These are phyloP conservation scores for Solen grandis DNA, from an alignment of 1,140 invertebrate genomes.

Conservation along the genomic window DNA sequence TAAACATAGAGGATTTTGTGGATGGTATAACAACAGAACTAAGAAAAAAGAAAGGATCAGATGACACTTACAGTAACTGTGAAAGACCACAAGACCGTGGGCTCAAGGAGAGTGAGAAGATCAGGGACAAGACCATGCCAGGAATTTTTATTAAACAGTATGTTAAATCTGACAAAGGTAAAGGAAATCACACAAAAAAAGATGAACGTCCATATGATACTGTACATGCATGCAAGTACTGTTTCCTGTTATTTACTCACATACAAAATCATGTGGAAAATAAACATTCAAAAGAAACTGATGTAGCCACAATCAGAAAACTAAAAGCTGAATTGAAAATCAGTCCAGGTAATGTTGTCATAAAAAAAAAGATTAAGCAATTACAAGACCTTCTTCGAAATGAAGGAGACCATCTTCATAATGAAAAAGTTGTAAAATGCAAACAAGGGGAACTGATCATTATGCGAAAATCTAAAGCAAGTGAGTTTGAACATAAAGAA, in stretches of 20 bases:
- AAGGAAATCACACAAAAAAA: slow-evolving; percentile 9
- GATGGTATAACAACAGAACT: too few species aligned
- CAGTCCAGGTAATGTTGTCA: neutral
- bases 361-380: slow-evolving; percentile 2
- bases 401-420: slow-evolving; percentile 19
- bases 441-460: slow-evolving; percentile 1
- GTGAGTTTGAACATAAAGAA: neutral
- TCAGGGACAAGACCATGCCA: neutral
- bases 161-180: neutral
- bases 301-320: neutral
- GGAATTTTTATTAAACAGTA: neutral
- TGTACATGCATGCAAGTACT: slow-evolving; percentile 8
- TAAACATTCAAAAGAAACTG: neutral
- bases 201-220: slow-evolving; percentile 21
- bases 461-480: neutral
- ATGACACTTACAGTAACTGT: too few species aligned
- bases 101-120: neutral
- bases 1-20: neutral
- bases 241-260: neutral
- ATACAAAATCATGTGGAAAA: slow-evolving; percentile 28
- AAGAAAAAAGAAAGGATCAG: too few species aligned
- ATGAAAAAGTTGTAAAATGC: neutral
- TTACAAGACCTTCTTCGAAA: neutral
- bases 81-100: neutral
- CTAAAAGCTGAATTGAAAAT: neutral